Evolutionary conservation across 2,113 vertebrate species (phyloP).

Genomic region (Crotalus helleri): DNA sequence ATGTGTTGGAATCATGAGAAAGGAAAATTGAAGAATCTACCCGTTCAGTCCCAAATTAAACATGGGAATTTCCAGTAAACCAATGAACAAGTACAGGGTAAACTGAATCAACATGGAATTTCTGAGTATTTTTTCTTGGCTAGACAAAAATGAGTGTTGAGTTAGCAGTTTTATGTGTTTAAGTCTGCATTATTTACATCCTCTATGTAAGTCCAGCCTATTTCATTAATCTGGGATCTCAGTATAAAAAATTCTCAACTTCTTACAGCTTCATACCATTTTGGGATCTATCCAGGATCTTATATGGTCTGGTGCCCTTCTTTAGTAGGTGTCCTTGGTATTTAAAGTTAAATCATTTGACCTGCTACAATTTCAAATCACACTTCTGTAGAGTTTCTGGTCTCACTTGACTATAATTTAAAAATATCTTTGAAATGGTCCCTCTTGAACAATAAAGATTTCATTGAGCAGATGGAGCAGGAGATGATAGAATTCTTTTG

Average conservation of each 20-base stretch:
- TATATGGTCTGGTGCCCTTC: not conserved
- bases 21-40: not conserved
- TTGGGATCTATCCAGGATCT: not conserved
- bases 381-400: not conserved
- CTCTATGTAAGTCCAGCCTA: not conserved
- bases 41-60: not conserved
- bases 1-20: not conserved
- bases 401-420: not conserved
- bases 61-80: not conserved
- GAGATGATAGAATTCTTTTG: not conserved
- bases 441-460: not conserved
- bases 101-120: not conserved
- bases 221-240: not conserved
- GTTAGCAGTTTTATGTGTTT: not conserved
- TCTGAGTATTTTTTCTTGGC: not conserved
- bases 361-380: not conserved
- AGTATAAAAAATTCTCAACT: not conserved
- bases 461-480: not conserved
- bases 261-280: not conserved
- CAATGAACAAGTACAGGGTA: not conserved
- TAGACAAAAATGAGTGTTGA: not conserved
- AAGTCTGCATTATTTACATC: not conserved
- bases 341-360: not conserved
- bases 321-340: not conserved
- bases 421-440: not conserved